These are phyloP conservation scores for Adelges cooleyi DNA, from an alignment of 1,140 invertebrate species.

Conservation along the genomic window DNA sequence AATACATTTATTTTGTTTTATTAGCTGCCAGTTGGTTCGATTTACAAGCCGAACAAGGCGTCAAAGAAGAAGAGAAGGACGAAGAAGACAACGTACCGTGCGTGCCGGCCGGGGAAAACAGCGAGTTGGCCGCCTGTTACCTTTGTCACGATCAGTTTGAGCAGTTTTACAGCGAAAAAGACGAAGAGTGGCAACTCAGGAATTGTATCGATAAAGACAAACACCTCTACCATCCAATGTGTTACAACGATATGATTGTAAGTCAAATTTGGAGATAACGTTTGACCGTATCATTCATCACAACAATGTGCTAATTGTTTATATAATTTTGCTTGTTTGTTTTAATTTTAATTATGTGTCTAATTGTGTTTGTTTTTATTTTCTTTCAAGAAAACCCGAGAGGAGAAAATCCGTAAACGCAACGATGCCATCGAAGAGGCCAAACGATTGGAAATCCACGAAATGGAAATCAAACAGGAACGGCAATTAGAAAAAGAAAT, in stretches of 20 bases:
- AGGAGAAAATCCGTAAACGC: conserved; percentile 20
- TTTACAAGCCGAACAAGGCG: conserved; percentile 42
- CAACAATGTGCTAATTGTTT: not conserved
- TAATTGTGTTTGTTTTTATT: not conserved
- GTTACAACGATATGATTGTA: conserved; percentile 80
- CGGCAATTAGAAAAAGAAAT: not conserved
- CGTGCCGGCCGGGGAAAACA: conserved; percentile 47
- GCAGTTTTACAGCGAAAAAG: conserved; percentile 88
- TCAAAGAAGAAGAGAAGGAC: conserved; percentile 37
- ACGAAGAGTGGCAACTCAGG: conserved; percentile 87
- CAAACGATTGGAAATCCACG: conserved; percentile 20
- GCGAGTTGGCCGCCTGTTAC: conserved; percentile 55
- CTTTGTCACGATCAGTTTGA: conserved; percentile 86
- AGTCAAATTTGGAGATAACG: conserved; percentile 27
- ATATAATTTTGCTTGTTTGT: conserved; percentile 1
- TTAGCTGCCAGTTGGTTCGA: conserved; percentile 82
- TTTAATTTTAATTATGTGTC: not conserved
- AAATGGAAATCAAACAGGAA: conserved; percentile 22
- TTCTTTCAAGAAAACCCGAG: not conserved
- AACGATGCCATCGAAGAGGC: conserved; percentile 27
- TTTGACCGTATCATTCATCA: not conserved
- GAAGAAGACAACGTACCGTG: conserved; percentile 45
- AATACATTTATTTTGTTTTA: not conserved
- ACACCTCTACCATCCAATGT: conserved; percentile 79
- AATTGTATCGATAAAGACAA: conserved; percentile 67